Base-by-base conservation (phyloP, 2,113 vertebrate species). In the Callorhinus ursinus region DNA sequence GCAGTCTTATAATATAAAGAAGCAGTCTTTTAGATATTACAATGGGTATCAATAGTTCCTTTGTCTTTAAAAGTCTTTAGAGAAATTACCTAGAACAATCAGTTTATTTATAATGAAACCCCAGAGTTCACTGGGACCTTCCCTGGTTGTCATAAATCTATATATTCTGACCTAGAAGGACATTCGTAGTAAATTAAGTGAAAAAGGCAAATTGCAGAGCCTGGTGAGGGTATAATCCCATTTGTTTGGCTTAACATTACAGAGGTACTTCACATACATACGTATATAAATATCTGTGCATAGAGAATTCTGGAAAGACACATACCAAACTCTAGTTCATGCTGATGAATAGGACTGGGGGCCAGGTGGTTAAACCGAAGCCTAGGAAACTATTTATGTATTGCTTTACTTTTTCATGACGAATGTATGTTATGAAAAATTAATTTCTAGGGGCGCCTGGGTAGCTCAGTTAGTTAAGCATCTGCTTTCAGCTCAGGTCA, bases 11-110 rank as follows among this genome's bases (percentile, higher is more conserved):
- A 59, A 4, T 63, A 59, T 86, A 65, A 96, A 21, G 19, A 96
- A 39, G 67, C 18, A 46, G 57, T 61, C 39, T 96, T 84, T 93
- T 28, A 61, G 53, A 93, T 83, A 92, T 74, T 59, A 55, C 33
- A 85, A 8, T 77, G 55, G 51, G 69, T 89, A n/a, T 72, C 72
- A 92, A 53, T 84, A 69, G 15, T 10, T 93, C 53, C 2, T 71
- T n/a, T 95, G 76, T 67, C 77, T 96, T 91, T 93, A 49, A 82
- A 74, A 57, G 22, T 83, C 55, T 74, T 84, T 49, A 83, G 79
- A 97, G 46, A 69, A 86, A 80, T 90, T 87, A 95, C 49, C 67
- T 86, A 87, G 33, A 93, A 77, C 7, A 84, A 36, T n/a, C 53
- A 19, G 53, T 90, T 93, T 13, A 24, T 79, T 79, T 92, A 76